A percentile compares a stretch with the other conserved stretches of the same genome.
Evolutionary conservation across 2,797 vertebrate species (phyloP).

Genomic region (Anas acuta): DNA sequence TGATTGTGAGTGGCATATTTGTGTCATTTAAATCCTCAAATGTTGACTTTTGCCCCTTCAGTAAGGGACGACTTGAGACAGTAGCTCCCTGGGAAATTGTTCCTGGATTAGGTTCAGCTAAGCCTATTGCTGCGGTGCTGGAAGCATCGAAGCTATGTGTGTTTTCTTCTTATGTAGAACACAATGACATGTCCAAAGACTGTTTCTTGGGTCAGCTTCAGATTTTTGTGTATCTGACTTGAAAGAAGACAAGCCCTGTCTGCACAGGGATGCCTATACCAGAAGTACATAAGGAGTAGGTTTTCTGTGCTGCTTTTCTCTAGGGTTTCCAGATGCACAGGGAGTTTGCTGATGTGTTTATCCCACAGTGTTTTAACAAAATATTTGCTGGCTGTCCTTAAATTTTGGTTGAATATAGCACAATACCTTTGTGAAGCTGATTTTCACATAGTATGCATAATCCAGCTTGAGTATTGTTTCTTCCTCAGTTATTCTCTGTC

Average conservation of each 20-base stretch:
- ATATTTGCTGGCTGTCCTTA: neutral
- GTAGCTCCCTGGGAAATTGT: neutral
- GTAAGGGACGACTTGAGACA: neutral
- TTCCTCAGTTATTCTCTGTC: neutral
- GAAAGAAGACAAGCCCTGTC: neutral
- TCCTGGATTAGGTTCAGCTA: neutral
- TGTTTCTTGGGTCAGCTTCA: neutral
- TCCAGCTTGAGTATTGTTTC: neutral
- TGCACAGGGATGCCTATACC: neutral
- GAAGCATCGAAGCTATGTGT: neutral
- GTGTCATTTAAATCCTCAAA: neutral
- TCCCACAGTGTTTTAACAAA: neutral
- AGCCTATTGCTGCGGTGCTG: neutral
- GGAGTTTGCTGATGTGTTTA: neutral
- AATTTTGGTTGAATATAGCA: neutral
- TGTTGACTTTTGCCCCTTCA: accelerated
- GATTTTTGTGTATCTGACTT: neutral
- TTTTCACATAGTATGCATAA: neutral
- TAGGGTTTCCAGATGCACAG: neutral
- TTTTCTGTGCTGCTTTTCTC: neutral
- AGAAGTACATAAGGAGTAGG: neutral
- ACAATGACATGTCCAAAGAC: neutral
- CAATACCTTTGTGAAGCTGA: neutral
- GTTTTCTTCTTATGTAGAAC: neutral
- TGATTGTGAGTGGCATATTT: neutral